Evolutionary conservation across 2,797 vertebrate genomes (phyloP).

Genomic region (Choloepus didactylus): DNA sequence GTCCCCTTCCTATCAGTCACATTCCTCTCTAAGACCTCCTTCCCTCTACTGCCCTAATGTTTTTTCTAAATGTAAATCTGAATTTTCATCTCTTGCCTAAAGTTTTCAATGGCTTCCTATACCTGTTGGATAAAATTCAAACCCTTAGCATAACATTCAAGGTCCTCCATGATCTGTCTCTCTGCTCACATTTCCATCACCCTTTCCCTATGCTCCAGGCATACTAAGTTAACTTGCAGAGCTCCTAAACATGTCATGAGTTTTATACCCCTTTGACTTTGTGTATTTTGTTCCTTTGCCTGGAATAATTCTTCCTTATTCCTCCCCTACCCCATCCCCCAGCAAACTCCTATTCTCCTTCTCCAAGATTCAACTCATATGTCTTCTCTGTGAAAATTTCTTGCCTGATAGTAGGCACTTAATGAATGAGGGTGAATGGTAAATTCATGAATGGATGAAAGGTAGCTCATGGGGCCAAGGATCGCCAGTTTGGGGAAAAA

Average conservation of each 20-base stretch:
- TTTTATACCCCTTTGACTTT: not conserved
- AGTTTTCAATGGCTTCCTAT: not conserved
- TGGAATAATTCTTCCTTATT: constrained; percentile 3
- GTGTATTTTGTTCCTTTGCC: not conserved
- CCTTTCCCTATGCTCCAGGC: not conserved
- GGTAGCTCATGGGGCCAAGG: not conserved
- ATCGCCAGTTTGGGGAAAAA: not conserved
- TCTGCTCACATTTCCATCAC: constrained; percentile 6
- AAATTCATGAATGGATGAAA: constrained; percentile 27
- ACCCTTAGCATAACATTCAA: not conserved
- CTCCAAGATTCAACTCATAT: constrained; percentile 46
- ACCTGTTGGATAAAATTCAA: constrained; percentile 45
- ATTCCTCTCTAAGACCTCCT: constrained; percentile 1
- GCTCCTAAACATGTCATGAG: not conserved
- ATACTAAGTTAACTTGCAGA: not conserved
- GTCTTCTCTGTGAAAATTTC: not conserved
- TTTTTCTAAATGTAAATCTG: constrained; percentile 58
- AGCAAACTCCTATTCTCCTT: not conserved
- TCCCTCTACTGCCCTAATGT: not conserved
- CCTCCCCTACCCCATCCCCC: not conserved
- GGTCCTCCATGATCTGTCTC: not conserved
- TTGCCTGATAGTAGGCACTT: not conserved
- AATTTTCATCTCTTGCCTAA: constrained; percentile 51
- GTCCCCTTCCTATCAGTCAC: not conserved
- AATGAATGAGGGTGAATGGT: not conserved